Conservation (phyloP, 2,797 vertebrate species). For the Aeoliscus strigatus region DNA sequence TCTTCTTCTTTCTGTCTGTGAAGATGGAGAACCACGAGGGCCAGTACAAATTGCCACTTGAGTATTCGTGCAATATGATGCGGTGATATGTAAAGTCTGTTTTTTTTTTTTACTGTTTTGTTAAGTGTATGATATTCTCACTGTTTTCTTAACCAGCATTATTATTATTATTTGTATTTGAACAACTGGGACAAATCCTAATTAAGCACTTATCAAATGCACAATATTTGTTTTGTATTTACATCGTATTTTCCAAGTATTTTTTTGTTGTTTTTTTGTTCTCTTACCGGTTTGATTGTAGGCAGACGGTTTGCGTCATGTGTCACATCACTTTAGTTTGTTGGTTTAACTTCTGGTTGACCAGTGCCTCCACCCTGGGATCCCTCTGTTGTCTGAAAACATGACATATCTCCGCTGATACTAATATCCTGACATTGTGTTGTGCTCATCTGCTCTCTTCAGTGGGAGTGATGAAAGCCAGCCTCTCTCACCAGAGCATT, state of each 20-base stretch:
- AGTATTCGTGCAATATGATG: slow-evolving; percentile 77
- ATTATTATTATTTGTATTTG: slow-evolving; percentile 39
- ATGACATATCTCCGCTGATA: slow-evolving; percentile 19
- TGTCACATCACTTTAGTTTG: slow-evolving; percentile 4
- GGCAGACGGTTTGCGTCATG: background rate
- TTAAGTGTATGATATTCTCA: slow-evolving; percentile 45
- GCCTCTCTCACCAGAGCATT: slow-evolving; percentile 15
- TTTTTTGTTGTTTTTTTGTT: slow-evolving; percentile 4
- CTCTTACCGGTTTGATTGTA: slow-evolving; percentile 18
- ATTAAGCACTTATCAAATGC: slow-evolving; percentile 45
- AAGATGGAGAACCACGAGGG: slow-evolving; percentile 37
- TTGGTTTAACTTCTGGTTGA: slow-evolving; percentile 6
- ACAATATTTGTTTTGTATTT: slow-evolving; percentile 22
- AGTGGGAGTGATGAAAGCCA: slow-evolving; percentile 26
- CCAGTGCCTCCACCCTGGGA: slow-evolving; percentile 17
- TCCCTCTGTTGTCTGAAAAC: slow-evolving; percentile 32
- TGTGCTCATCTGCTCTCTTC: slow-evolving; percentile 34
- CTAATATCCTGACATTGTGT: slow-evolving; percentile 57
- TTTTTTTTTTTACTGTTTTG: slow-evolving; percentile 32
- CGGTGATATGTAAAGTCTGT: slow-evolving; percentile 60
- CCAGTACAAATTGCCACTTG: slow-evolving; percentile 66
- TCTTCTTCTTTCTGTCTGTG: slow-evolving; percentile 29
- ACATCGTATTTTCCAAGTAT: slow-evolving; percentile 7
- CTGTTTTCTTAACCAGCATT: slow-evolving; percentile 24
- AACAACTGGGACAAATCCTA: slow-evolving; percentile 49